Evolutionary conservation across 2,797 vertebrate species (phyloP), one percentile per base, ranked within the genome.

Genomic region (Sphenodon punctatus): DNA sequence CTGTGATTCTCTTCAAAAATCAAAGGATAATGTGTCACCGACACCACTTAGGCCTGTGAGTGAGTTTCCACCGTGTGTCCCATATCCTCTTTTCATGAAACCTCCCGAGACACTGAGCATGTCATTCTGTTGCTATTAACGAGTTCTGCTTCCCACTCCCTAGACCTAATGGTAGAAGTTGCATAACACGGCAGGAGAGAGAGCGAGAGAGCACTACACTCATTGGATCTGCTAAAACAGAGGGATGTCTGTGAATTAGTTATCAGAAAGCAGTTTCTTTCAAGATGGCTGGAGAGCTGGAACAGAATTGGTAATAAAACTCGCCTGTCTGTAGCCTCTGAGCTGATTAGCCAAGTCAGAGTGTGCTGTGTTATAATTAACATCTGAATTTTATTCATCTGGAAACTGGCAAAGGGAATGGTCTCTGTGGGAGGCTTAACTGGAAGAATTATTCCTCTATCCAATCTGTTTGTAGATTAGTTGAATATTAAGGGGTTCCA

Each of bases 301-400:
- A 85, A 89, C 81, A 84, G 82, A 92, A 91, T 27, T 86, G 87
- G 81, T 93, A 88, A 91, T 75, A 83, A 14, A 88, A 79, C 73
- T 85, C 93, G 27, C 43, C 84, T 92, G 79, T 75, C 83, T 84
- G 32, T 88, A 84, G 63, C 60, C 70, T 73, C 11, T 80, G 84
- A 86, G 75, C 87, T 89, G 90, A 94, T 93, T 93, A 92, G 86
- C 89, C 89, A 58, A 70, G 87, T 78, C 84, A 89, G 88, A 91
- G 84, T 86, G 91, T 70, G 32, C 67, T 87, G 73, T 80, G 75
- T 86, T 90, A 92, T 91, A 90, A 93, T 94, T 93, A 93, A 80
- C 70, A 83, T 81, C 87, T 81, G 89, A 91, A 87, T 76, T 63
- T 93, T 85, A 92, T 87, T 92, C 88, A 89, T 86, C 85, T 93